Percentiles rank a stretch among this genome's conserved stretches.
These are phyloP conservation scores for Zygothrica quintamaculata DNA, from an alignment of 2,888 invertebrate genomes.

Conservation along the genomic window DNA sequence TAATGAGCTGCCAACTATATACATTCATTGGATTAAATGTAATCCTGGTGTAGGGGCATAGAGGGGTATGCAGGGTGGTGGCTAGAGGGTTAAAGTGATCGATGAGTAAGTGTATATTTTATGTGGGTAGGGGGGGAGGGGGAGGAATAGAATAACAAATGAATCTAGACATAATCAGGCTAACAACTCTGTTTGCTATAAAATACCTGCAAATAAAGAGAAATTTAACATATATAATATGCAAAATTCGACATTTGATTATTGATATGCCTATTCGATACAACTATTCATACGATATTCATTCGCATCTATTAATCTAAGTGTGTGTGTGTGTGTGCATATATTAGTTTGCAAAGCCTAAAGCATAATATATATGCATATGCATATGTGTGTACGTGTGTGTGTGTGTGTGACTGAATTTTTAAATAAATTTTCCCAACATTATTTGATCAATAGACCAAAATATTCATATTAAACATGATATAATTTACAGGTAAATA, in stretches of 20 bases:
- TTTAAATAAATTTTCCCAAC: no score
- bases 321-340: conserved; percentile 59
- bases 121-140: not conserved
- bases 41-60: no score
- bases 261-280: conserved; percentile 20
- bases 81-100: not conserved
- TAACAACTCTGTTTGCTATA: conserved; percentile 36
- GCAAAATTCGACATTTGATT: conserved; percentile 34
- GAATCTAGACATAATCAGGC: conserved; percentile 1
- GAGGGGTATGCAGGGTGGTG: no score
- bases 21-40: no score
- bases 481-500: no score
- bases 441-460: no score
- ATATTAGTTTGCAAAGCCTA: conserved; percentile 52
- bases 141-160: not conserved
- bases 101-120: not conserved
- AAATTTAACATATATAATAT: conserved; percentile 28
- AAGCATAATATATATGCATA: conserved; percentile 5
- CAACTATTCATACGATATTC: not conserved
- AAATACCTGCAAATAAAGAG: conserved; percentile 37
- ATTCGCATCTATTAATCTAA: conserved; percentile 66
- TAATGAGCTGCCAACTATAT: conserved; percentile 52
- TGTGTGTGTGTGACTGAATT: no score
- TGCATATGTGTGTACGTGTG: no score
- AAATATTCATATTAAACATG: no score